phyloP scores from a whole-genome alignment of 2,888 invertebrate genomes.

The Eumacrocentrus americanus region DNA sequence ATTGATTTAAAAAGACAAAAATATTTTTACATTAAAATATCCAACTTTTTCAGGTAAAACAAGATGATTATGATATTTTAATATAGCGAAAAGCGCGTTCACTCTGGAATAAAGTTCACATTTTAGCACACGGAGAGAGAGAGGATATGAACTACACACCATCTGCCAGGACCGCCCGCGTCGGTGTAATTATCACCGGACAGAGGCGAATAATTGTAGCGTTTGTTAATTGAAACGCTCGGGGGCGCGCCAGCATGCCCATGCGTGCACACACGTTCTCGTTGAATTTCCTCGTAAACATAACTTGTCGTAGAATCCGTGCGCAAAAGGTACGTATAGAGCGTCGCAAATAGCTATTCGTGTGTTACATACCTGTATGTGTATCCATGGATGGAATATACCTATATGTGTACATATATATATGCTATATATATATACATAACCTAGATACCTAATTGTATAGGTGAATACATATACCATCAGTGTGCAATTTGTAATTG shows the following conservation, averaged over 20 bases:
- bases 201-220: conserved; percentile 52
- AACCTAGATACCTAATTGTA: no score
- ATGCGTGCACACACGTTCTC: not conserved
- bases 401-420: not conserved
- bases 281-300: conserved; percentile 8
- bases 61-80: not conserved
- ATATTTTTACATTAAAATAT: not conserved
- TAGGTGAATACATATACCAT: conserved; percentile 1
- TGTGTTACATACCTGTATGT: not conserved
- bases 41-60: not conserved
- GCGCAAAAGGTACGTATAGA: not conserved
- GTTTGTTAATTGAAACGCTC: conserved; percentile 53
- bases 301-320: not conserved
- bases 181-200: conserved; percentile 12
- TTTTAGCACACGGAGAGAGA: not conserved
- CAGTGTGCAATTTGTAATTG: conserved; percentile 21
- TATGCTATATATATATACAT: not conserved
- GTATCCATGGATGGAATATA: not conserved
- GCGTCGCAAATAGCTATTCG: not conserved
- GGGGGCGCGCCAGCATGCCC: not conserved
- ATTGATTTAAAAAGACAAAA: no score
- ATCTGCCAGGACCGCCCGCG: conserved; percentile 5
- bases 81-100: not conserved
- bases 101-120: not conserved
- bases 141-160: not conserved